phyloP scores from a whole-genome alignment of 2,888 invertebrate species.

The Mythimna loreyi region DNA sequence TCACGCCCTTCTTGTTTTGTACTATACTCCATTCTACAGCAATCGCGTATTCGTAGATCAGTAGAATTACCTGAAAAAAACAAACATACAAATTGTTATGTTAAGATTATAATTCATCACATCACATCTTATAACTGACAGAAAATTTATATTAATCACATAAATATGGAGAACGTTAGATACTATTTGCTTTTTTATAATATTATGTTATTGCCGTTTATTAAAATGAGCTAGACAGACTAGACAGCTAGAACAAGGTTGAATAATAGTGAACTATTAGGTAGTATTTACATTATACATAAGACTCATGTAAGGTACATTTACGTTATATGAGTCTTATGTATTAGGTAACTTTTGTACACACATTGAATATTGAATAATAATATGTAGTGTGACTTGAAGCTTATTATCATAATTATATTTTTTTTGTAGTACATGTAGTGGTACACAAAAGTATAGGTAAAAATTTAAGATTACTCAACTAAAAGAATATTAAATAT shows the following conservation, averaged over 20 bases:
- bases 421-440: too few relatives aligned
- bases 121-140: not conserved
- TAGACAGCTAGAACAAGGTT: too few relatives aligned
- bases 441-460: not conserved
- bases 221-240: not conserved
- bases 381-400: too few relatives aligned
- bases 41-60: constrained; percentile 88
- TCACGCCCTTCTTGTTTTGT: constrained; percentile 75
- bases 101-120: too few relatives aligned
- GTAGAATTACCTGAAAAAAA: constrained; percentile 88
- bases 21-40: constrained; percentile 86
- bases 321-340: too few relatives aligned
- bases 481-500: not conserved
- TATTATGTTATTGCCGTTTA: not conserved
- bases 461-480: not conserved
- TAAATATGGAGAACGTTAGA: not conserved
- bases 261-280: too few relatives aligned
- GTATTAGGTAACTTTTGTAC: too few relatives aligned
- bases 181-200: not conserved
- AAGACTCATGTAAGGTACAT: too few relatives aligned
- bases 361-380: not conserved
- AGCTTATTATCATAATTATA: too few relatives aligned
- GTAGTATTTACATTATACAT: too few relatives aligned
- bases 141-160: constrained; percentile 9
- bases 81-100: constrained; percentile 16